phyloP scores from a whole-genome alignment of 2,797 vertebrate genomes.

The Anomalospiza imberbis region DNA sequence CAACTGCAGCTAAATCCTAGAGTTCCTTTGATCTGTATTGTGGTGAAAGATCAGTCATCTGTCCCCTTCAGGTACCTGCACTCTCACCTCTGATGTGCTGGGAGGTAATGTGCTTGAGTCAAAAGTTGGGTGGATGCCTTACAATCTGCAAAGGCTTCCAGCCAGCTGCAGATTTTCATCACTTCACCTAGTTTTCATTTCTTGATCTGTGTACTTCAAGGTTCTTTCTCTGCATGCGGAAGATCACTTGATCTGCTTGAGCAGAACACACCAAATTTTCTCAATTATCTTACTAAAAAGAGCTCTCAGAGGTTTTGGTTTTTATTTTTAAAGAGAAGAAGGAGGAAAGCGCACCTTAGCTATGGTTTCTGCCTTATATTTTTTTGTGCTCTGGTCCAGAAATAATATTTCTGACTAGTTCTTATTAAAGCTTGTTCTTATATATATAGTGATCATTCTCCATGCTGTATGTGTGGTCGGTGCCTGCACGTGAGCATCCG shows the following conservation, averaged over 20 bases:
- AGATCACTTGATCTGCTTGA: not conserved
- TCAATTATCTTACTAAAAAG: not conserved
- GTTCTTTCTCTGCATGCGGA: not conserved
- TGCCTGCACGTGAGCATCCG: not conserved
- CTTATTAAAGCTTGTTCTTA: not conserved
- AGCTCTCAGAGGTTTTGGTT: not conserved
- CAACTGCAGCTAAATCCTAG: not conserved
- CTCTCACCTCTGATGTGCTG: not conserved
- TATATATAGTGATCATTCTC: not conserved
- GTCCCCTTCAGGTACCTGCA: not conserved
- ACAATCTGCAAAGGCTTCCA: not conserved
- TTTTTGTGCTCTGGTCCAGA: not conserved
- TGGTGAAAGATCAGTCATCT: not conserved
- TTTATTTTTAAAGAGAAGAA: not conserved
- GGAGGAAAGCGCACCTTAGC: not conserved
- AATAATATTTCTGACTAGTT: not conserved
- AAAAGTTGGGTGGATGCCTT: not conserved
- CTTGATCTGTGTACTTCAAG: not conserved
- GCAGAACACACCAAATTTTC: not conserved
- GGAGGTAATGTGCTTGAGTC: fast-evolving
- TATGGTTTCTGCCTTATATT: not conserved
- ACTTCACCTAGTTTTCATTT: not conserved
- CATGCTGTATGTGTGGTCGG: not conserved
- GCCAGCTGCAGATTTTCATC: not conserved
- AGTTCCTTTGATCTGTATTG: not conserved